Conservation (phyloP, 2,888 invertebrate species). For the Hydrotaea diabolus region DNA sequence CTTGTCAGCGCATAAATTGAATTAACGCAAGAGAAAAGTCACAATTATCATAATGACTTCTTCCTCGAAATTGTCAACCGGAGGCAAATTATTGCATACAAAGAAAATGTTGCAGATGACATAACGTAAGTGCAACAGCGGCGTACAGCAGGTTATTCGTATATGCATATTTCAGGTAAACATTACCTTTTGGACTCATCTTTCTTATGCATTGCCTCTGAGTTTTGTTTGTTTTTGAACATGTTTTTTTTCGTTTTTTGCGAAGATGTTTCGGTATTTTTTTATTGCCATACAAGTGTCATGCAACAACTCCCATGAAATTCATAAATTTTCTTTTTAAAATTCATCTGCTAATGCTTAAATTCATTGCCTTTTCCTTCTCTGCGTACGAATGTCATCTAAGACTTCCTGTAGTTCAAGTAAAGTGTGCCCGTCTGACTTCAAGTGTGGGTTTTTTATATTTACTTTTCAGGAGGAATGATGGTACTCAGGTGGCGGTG, state of each 20-base stretch:
- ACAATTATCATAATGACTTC: constrained; percentile 11
- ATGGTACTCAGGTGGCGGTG: constrained; percentile 3
- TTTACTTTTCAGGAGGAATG: background rate
- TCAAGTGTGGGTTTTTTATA: background rate
- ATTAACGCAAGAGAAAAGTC: background rate
- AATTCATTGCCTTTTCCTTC: background rate
- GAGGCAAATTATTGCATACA: background rate
- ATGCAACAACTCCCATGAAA: background rate
- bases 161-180: background rate
- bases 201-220: background rate
- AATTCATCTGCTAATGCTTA: background rate
- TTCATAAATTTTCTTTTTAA: constrained; percentile 29
- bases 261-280: background rate
- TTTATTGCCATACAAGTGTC: background rate
- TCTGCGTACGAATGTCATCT: constrained; percentile 48
- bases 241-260: background rate
- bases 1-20: constrained; percentile 1
- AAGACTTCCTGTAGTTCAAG: constrained; percentile 60
- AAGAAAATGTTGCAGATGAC: background rate
- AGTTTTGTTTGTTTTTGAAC: background rate
- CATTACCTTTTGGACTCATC: constrained; percentile 18
- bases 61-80: constrained; percentile 3
- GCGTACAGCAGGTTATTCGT: background rate
- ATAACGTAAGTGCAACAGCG: constrained; percentile 7
- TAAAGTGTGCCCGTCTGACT: constrained; percentile 29